These are phyloP conservation scores for Microplitis demolitor DNA, from an alignment of 1,140 invertebrate genomes.

Conservation along the genomic window DNA sequence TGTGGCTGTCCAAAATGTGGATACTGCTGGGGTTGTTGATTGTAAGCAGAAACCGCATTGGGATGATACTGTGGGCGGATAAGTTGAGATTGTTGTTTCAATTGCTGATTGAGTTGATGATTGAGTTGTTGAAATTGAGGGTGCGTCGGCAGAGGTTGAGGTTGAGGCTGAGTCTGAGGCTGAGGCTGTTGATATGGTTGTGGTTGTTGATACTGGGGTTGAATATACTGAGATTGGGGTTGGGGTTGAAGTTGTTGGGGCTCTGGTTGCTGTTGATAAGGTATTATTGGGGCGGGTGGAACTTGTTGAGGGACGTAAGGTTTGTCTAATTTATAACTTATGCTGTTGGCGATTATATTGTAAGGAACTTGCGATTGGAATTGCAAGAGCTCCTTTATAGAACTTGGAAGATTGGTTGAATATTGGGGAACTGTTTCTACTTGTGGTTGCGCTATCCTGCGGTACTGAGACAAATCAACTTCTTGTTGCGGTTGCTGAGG, in stretches of 20 bases:
- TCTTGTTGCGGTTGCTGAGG: conserved; percentile 32
- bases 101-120: neutral
- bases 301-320: conserved; percentile 53
- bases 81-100: conserved; percentile 5
- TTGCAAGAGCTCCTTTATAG: conserved; percentile 47
- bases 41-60: conserved; percentile 10
- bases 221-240: neutral
- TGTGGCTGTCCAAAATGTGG: conserved; percentile 6
- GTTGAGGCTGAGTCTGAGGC: neutral
- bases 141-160: conserved; percentile 8
- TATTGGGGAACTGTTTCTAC: conserved; percentile 48
- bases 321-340: conserved; percentile 45
- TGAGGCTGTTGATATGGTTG: neutral
- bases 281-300: conserved; percentile 9
- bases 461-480: conserved; percentile 37
- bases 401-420: conserved; percentile 48
- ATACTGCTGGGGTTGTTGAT: neutral
- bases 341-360: conserved; percentile 54
- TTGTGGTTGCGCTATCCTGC: conserved; percentile 42
- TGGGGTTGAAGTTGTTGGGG: conserved; percentile 10
- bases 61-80: conserved; percentile 21
- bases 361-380: conserved; percentile 55
- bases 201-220: conserved; percentile 23
- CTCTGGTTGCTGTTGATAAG: neutral
- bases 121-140: neutral